Percentiles rank a stretch among this genome's conserved stretches.
phyloP scores from a whole-genome alignment of 2,888 invertebrate genomes.

The Macaria liturata region DNA sequence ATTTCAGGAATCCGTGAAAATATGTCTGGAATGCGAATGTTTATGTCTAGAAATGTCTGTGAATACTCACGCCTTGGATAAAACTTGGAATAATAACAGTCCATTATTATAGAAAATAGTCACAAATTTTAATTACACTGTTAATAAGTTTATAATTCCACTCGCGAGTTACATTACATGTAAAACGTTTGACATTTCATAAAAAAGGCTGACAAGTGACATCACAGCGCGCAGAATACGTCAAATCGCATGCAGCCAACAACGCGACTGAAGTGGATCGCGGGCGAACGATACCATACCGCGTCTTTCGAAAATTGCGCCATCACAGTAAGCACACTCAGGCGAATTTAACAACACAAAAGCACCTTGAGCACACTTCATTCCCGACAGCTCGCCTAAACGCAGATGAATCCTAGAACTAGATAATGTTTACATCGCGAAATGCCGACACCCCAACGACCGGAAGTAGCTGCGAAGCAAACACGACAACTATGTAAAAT shows the following conservation, averaged over 20 bases:
- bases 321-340: constrained; percentile 81
- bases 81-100: constrained; percentile 83
- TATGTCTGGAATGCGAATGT: constrained; percentile 75
- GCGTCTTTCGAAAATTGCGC: constrained; percentile 85
- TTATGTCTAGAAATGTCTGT: constrained; percentile 65
- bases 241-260: constrained; percentile 83
- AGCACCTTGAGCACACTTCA: constrained; percentile 81
- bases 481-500: constrained; percentile 91
- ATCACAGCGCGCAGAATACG: constrained; percentile 82
- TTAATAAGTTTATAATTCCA: constrained; percentile 79
- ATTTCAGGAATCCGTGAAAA: constrained; percentile 62
- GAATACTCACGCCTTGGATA: constrained; percentile 82
- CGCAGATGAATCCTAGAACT: constrained; percentile 72
- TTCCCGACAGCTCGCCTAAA: constrained; percentile 75
- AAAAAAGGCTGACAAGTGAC: constrained; percentile 81
- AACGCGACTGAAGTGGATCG: constrained; percentile 84
- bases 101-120: constrained; percentile 66
- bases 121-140: constrained; percentile 77
- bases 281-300: constrained; percentile 82
- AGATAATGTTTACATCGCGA: constrained; percentile 83
- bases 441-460: constrained; percentile 81
- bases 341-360: constrained; percentile 81
- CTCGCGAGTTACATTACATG: constrained; percentile 73
- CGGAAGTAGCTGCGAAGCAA: constrained; percentile 85
- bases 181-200: constrained; percentile 81